A percentile compares a stretch with the other conserved stretches of the same genome.
Evolutionary conservation across 2,888 invertebrate genomes (phyloP).

Genomic region (Phymatocera aterrima): DNA sequence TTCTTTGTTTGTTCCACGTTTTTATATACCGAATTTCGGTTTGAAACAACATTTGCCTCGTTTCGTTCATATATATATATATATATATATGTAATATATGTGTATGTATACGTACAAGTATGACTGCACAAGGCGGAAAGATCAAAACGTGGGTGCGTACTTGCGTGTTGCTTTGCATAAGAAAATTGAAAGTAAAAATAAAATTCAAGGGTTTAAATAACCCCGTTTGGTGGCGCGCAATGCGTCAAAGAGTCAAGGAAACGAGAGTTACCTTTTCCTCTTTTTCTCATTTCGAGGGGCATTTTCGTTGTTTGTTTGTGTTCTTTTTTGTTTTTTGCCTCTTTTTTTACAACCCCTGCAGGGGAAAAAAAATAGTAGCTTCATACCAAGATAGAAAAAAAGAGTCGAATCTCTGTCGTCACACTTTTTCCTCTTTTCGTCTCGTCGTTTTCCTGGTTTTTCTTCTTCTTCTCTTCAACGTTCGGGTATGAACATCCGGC

Average conservation of each 20-base stretch:
- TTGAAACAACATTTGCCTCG: too few species aligned
- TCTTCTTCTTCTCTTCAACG: not conserved
- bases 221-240: not conserved
- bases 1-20: too few species aligned
- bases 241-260: conserved; percentile 24
- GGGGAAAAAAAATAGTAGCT: not conserved
- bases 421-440: not conserved
- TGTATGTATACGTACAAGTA: too few species aligned
- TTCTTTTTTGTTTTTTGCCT: not conserved
- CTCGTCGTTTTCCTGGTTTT: not conserved
- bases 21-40: too few species aligned
- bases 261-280: not conserved
- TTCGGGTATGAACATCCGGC: too few species aligned
- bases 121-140: too few species aligned
- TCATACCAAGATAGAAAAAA: not conserved
- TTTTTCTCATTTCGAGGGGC: too few species aligned
- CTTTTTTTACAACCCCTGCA: not conserved
- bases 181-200: not conserved
- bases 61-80: too few species aligned
- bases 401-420: not conserved
- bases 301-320: too few species aligned
- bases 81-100: too few species aligned
- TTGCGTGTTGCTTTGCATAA: too few species aligned
- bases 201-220: not conserved
- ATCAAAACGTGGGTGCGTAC: too few species aligned